phyloP scores from a whole-genome alignment of 2,113 vertebrate species.

The Peromyscus maniculatus region DNA sequence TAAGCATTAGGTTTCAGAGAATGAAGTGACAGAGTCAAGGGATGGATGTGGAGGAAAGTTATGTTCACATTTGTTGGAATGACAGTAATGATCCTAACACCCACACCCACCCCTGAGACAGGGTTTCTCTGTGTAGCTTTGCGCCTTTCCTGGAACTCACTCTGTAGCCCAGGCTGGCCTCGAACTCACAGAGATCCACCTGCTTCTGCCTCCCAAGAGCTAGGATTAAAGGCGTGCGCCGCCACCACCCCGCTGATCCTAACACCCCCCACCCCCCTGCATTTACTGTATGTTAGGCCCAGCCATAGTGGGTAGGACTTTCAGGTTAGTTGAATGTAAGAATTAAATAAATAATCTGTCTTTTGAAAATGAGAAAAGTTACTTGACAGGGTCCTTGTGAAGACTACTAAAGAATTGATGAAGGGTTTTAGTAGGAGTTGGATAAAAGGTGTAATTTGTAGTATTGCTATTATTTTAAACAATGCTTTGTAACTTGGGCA shows the following conservation, averaged over 20 bases:
- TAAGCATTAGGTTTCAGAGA: slow-evolving; percentile 44
- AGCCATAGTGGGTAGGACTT: neutral
- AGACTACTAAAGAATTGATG: neutral
- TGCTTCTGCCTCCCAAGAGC: too few relatives aligned
- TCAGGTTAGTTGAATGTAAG: slow-evolving; percentile 7
- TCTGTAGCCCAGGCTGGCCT: too few relatives aligned
- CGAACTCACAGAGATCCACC: too few relatives aligned
- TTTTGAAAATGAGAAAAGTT: slow-evolving; percentile 36
- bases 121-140: too few relatives aligned
- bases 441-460: neutral
- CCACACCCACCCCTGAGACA: too few relatives aligned
- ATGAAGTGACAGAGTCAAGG: neutral
- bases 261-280: too few relatives aligned
- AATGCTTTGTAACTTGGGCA: slow-evolving; percentile 37
- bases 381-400: neutral
- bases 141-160: too few relatives aligned
- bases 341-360: neutral
- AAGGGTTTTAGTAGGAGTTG: slow-evolving; percentile 35
- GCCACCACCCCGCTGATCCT: too few relatives aligned
- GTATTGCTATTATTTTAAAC: neutral
- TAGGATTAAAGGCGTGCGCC: too few relatives aligned
- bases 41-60: neutral
- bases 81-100: neutral
- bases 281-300: neutral
- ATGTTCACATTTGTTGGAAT: neutral